Base-by-base conservation (phyloP, 2,888 invertebrate species). In the Amphipoea lucens region DNA sequence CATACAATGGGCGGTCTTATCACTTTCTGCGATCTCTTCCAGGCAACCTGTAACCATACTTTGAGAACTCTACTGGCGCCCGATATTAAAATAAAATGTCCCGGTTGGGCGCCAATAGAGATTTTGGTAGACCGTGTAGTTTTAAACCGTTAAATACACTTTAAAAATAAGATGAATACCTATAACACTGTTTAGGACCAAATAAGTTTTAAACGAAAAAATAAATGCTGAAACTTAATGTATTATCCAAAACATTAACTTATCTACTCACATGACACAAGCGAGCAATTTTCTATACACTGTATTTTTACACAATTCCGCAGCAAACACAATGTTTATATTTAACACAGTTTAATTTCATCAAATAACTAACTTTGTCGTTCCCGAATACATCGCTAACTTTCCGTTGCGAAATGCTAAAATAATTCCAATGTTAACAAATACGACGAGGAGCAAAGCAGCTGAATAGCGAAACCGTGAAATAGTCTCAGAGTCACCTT, bases 401-500 rank as follows among this genome's bases (percentile, higher is more conserved):
- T 80, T 80, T 66, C 51, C 29, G 66, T 73, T 6, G 76, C 60
- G 69, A 76, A 75, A 74, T 36, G 70, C 67, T 85, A 57, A 75
- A 84, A 84, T 87, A 84, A 85, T 74, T 83, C 48, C 62, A 76
- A 76, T 74, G 74, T 29, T 74, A 87, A 77, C 87, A 84, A 85
- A 84, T 84, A 81, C 73, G 87, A 87, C 72, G 72, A 63, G 79
- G 51, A 84, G 78, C 87, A 72, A 91, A 86, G 86, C 65, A 75
- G 75, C 62, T 81, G 81, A 89, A 90, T 90, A 88, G 86, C 81
- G 74, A 87, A 90, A 90, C 87, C 85, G 86, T 90, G 85, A 88
- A 92, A 90, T 88, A 91, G 88, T 88, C 88, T 85, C 85, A 79
- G 75, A 89, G 90, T 90, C 89, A 91, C 88, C 92, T 90, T 87